These are phyloP conservation scores for Malurus melanocephalus DNA, from an alignment of 2,113 vertebrate species.

Conservation along the genomic window DNA sequence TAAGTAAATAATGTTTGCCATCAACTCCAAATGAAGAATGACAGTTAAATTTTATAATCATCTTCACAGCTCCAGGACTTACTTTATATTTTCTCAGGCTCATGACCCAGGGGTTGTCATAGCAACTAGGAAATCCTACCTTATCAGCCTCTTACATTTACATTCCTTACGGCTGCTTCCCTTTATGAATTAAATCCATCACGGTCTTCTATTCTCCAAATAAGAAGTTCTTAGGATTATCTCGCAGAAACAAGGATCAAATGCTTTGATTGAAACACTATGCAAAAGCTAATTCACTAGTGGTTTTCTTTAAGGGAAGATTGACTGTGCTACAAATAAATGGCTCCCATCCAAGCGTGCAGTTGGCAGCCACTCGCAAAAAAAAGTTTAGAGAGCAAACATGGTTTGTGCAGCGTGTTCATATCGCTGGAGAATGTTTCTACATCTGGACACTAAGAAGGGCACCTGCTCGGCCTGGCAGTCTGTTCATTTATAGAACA, in stretches of 20 bases:
- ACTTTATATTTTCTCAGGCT: conserved; percentile 83
- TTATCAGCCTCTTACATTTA: conserved; percentile 83
- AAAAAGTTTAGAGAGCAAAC: background rate
- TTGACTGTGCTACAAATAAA: conserved; percentile 65
- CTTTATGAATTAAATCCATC: conserved; percentile 85
- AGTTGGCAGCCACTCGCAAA: background rate
- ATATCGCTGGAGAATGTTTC: background rate
- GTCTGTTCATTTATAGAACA: background rate
- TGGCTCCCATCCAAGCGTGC: conserved; percentile 63
- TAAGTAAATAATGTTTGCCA: conserved; percentile 83
- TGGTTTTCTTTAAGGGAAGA: conserved; percentile 66
- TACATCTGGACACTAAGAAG: background rate
- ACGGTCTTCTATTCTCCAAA: conserved; percentile 78
- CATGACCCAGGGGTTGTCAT: conserved; percentile 86
- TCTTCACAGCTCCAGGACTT: conserved; percentile 82
- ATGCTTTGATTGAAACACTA: conserved; percentile 79
- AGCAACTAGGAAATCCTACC: conserved; percentile 88
- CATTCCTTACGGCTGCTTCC: conserved; percentile 78
- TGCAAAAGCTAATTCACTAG: conserved; percentile 75
- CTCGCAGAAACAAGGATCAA: conserved; percentile 83
- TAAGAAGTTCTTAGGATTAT: conserved; percentile 83
- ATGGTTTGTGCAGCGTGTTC: background rate
- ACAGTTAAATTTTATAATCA: conserved; percentile 91
- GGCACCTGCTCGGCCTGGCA: accelerated
- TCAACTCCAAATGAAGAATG: conserved; percentile 87